A percentile compares a stretch with the other conserved stretches of the same genome.
Conservation (phyloP, 2,113 vertebrate species). For the Pitta sordida region DNA sequence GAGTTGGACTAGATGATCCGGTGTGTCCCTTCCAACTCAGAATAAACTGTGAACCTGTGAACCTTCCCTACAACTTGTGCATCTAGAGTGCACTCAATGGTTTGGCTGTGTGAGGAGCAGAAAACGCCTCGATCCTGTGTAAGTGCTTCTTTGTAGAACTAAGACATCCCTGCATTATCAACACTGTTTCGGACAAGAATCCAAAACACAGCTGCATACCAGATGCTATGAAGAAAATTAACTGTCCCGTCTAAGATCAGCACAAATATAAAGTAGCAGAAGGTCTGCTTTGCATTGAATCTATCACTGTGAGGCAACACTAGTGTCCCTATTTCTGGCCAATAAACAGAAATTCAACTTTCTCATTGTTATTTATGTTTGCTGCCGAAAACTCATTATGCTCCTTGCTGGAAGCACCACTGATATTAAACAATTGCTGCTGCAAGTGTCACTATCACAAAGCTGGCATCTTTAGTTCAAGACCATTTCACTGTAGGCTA, state of each 20-base stretch:
- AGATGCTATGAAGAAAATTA: not conserved
- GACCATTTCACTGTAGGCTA: not conserved
- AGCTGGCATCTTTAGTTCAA: not conserved
- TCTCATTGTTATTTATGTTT: not conserved
- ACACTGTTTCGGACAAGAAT: not conserved
- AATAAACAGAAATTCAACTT: not conserved
- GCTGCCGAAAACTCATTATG: not conserved
- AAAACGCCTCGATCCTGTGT: not conserved
- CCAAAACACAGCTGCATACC: not conserved
- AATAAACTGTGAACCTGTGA: too few species aligned
- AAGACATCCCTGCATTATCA: not conserved
- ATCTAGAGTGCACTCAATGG: too few species aligned
- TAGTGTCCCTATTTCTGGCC: not conserved
- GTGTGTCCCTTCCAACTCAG: too few species aligned
- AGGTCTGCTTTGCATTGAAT: not conserved
- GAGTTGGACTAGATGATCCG: too few species aligned
- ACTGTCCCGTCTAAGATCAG: not conserved
- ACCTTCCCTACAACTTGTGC: not conserved
- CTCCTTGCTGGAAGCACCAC: not conserved
- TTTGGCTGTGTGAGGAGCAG: accelerated
- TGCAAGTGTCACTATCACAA: not conserved
- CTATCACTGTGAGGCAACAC: not conserved
- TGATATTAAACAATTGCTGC: not conserved
- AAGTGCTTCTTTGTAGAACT: not conserved
- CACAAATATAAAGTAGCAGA: not conserved